A percentile compares a stretch with the other conserved stretches of the same genome.
Conservation (phyloP, 2,797 vertebrate species). For the Okamejei kenojei region DNA sequence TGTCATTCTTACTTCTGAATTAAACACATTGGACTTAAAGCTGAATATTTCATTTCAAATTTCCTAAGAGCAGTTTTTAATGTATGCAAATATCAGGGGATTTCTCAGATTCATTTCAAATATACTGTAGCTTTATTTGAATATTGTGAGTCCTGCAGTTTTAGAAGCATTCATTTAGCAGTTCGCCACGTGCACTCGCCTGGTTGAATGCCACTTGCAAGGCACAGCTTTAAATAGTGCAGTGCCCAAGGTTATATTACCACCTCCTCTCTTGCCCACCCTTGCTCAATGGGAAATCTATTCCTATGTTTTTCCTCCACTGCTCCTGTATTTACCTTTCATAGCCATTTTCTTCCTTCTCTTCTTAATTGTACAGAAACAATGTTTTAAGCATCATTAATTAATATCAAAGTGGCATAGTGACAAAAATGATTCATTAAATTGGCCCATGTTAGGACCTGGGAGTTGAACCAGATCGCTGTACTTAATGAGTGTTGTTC, state of each 20-base stretch:
- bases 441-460: too few species aligned
- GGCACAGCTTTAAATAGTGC: neutral
- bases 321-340: neutral
- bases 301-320: neutral
- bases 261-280: too few species aligned
- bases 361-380: neutral
- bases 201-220: neutral
- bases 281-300: too few species aligned
- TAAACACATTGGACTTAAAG: neutral
- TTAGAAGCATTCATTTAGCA: neutral
- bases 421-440: too few species aligned
- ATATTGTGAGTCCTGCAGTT: slow-evolving; percentile 15
- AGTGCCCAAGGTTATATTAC: neutral
- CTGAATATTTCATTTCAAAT: neutral
- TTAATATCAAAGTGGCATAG: neutral
- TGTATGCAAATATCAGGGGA: slow-evolving; percentile 21
- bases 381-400: neutral
- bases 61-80: neutral
- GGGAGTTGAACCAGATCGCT: neutral
- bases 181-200: neutral
- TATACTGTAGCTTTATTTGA: neutral
- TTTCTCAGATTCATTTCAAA: neutral
- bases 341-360: too few species aligned
- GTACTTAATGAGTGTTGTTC: neutral
- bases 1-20: neutral